Base-by-base conservation (phyloP, 1,140 invertebrate species). In the Brachionus rubens region DNA sequence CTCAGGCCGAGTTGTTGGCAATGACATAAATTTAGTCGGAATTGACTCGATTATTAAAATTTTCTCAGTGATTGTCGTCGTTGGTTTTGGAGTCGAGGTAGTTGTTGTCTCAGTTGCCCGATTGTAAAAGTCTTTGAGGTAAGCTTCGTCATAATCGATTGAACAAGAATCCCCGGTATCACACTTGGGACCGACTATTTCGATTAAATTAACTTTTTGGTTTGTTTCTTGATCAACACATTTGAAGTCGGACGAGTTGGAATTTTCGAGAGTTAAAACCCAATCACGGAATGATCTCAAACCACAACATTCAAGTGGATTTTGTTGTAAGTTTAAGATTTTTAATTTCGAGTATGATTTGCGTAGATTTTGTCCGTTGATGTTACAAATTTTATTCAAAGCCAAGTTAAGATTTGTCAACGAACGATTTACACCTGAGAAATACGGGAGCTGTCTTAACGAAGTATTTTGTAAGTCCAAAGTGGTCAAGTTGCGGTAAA, bases 281-380 rank as follows among this genome's bases (percentile, higher is more conserved):
- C 68, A 72, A 0, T 72, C 36, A 5, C 19, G 7, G 4, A 72
- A 30, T 3, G 43, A 24, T 50, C 10, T 50, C 5, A 72, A 10
- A 0, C n/a, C 33, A 36, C 68, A 72, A 24, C 68, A 72, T 36
- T 33, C 41, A 1, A 72, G 16, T 30, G 68, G 68, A 54, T 72
- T 72, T 33, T 40, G 28, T 3, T 72, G 21, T 16, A 72, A 26
- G n/a, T 50, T 54, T 12, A 72, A 26, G 7, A 36, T 21, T n/a
- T 52, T 48, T 36, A 72, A 19, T 21, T 72, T 48, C 0, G 46
- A 21, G 9, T 72, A 72, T 40, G 14, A 50, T 24, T 72, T 48
- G 0, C 24, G 28, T 28, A 72, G 24, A 28, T 72, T 72, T 19
- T 16, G 24, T 3, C 68, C 68, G 10, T 72, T 72, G 5, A 72